A percentile compares a stretch with the other conserved stretches of the same genome.
Conservation (phyloP, 2,113 vertebrate genomes). For the Dipodomys stephensi region DNA sequence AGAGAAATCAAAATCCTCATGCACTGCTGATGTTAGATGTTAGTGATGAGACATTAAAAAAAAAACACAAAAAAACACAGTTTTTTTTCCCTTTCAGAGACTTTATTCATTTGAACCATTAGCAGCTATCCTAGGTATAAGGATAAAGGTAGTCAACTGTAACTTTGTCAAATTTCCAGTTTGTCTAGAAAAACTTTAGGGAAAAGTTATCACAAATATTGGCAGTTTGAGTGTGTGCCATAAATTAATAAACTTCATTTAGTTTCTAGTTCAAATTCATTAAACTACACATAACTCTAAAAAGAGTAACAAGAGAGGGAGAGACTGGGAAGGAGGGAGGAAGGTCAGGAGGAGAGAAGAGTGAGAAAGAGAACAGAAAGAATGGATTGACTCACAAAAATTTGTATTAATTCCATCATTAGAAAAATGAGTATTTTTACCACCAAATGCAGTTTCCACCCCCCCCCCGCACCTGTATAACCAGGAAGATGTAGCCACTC, state of each 20-base stretch:
- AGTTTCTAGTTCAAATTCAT: not conserved
- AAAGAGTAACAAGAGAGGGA: not conserved
- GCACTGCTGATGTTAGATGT: too few relatives aligned
- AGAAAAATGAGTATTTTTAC: not conserved
- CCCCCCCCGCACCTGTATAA: too few relatives aligned
- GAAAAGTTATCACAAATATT: not conserved
- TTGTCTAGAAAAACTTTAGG: constrained; percentile 6
- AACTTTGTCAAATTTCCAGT: not conserved
- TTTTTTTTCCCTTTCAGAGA: not conserved
- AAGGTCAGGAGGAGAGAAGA: not conserved
- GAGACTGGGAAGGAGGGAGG: not conserved
- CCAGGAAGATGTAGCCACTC: too few relatives aligned
- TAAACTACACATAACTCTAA: not conserved
- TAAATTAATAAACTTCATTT: not conserved
- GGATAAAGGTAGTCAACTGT: not conserved
- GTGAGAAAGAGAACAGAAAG: not conserved
- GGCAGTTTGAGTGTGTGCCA: not conserved
- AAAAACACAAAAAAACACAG: too few relatives aligned
- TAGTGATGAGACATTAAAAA: too few relatives aligned
- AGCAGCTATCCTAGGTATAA: not conserved
- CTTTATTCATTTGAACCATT: not conserved
- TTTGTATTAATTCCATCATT: not conserved
- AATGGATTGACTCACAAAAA: not conserved
- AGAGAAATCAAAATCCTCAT: not conserved
- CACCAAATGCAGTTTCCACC: not conserved